phyloP scores from a whole-genome alignment of 2,888 invertebrate species.

The Eubasilissa splendida region DNA sequence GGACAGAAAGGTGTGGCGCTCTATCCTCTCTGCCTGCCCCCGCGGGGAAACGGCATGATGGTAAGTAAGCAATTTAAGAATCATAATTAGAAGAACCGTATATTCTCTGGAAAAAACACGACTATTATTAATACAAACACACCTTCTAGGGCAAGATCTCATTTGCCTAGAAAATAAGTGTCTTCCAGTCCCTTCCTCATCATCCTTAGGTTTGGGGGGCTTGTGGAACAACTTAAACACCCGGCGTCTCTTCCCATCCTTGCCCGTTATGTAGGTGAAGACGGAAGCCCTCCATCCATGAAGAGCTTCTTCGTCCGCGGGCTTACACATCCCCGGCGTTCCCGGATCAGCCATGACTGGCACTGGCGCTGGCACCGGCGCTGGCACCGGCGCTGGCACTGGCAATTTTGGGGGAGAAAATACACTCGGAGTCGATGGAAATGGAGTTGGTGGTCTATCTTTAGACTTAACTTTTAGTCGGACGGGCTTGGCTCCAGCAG shows the following conservation, averaged over 20 bases:
- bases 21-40: too few relatives aligned
- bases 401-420: not conserved
- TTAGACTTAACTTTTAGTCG: too few relatives aligned
- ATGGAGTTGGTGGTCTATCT: not conserved
- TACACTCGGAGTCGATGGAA: not conserved
- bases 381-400: too few relatives aligned
- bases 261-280: not conserved
- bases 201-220: not conserved
- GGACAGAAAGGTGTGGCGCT: too few relatives aligned
- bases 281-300: not conserved
- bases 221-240: slow-evolving; percentile 1
- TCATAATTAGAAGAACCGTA: too few relatives aligned
- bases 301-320: not conserved
- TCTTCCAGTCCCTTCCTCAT: not conserved
- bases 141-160: slow-evolving; percentile 19
- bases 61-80: too few relatives aligned
- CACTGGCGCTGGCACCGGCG: not conserved
- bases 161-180: not conserved
- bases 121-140: too few relatives aligned
- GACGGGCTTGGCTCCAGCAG: not conserved
- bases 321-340: not conserved
- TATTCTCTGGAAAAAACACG: too few relatives aligned
- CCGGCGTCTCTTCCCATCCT: slow-evolving; percentile 11
- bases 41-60: too few relatives aligned
- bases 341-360: not conserved